Evolutionary conservation across 2,888 invertebrate species (phyloP), one percentile per base, ranked within the genome.

Genomic region (Margaritifera margaritifera): DNA sequence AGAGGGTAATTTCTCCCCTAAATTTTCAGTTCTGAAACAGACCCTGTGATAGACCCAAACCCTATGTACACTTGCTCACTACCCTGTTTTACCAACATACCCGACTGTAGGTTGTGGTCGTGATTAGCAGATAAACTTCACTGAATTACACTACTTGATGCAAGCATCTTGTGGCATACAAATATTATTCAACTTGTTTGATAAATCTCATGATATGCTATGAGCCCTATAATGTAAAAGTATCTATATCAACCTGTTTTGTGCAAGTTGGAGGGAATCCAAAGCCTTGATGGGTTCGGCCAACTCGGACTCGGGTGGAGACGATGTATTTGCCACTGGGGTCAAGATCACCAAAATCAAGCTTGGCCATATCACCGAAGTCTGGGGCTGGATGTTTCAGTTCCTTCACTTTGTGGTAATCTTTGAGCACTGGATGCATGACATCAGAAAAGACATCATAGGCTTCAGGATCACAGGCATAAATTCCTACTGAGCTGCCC

Each of bases 341-440:
- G 92, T 98, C 98, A 86, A 98, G 92, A 91, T 98, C 96, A 89
- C 80, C 79, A 59, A 86, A 83, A 1, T 95, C 94, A 85, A 98
- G 95, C 84, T 93, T 92, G 91, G 93, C 93, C 31, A 96, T 94
- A 92, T 98, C 87, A 86, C 98, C 98, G 92, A 97, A 98, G 66
- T 84, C 76, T 92, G 97, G 95, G 91, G 94, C 94, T 77, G 95
- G 92, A 91, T 99, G 98, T 91, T 95, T 95, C 92, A 86, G 68
- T 27, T 72, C 75, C 8, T 75, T 59, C 31, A 85, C 73, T 62
- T 82, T 81, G 75, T 87, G 86, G 65, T 84, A 85, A 62, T 87
- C 86, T 66, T 86, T 96, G 91, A 86, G 80, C 64, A 86, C 78
- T 5, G 81, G 82, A 67, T 84, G 74, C 27, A 86, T 78, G 22